These are phyloP conservation scores for Mallotus villosus DNA, from an alignment of 2,797 vertebrate species.

Conservation along the genomic window DNA sequence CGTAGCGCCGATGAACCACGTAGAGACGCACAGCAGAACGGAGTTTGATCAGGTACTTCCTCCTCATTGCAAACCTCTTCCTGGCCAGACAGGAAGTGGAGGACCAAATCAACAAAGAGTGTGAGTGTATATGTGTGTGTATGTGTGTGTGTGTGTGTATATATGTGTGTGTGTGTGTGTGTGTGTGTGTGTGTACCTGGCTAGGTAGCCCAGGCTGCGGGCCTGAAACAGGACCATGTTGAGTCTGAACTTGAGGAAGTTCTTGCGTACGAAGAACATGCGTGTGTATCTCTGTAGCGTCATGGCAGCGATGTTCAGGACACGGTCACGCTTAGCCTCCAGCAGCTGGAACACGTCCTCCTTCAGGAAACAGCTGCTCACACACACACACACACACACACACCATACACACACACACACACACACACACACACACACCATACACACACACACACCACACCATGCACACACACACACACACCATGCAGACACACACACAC, in stretches of 20 bases:
- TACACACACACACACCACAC: too few species aligned
- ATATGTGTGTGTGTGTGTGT: slow-evolving; percentile 1
- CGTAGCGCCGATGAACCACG: slow-evolving; percentile 35
- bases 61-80: slow-evolving; percentile 78
- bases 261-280: slow-evolving; percentile 79
- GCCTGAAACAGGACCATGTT: slow-evolving; percentile 80
- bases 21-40: slow-evolving; percentile 82
- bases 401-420: not conserved
- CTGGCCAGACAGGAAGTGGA: slow-evolving; percentile 60
- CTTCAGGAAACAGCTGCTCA: slow-evolving; percentile 91
- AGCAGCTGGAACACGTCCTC: slow-evolving; percentile 89
- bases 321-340: slow-evolving; percentile 86
- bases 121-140: not conserved
- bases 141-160: not conserved
- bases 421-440: not conserved
- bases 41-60: slow-evolving; percentile 81
- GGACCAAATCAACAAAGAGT: not conserved
- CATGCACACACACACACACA: not conserved
- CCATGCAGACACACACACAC: not conserved
- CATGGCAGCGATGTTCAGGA: slow-evolving; percentile 83
- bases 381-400: slow-evolving; percentile 16
- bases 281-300: slow-evolving; percentile 86
- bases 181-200: slow-evolving; percentile 72
- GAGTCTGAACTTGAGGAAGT: slow-evolving; percentile 77
- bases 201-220: slow-evolving; percentile 79